Evolutionary conservation across 2,888 invertebrate genomes (phyloP).

Genomic region (Eulithis prunata): DNA sequence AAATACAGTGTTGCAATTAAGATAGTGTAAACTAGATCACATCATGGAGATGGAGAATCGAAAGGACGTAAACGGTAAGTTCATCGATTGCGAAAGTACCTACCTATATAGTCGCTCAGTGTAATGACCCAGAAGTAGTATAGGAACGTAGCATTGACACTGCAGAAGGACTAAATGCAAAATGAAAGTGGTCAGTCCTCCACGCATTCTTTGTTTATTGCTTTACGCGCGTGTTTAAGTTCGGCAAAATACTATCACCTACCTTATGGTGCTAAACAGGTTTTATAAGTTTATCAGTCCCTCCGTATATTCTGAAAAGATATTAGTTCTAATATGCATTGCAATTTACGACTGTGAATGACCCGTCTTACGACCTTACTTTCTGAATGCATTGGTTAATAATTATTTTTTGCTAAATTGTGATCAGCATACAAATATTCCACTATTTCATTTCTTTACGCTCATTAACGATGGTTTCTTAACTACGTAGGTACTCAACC

Average conservation of each 20-base stretch:
- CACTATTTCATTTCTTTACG: no score
- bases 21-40: slow-evolving; percentile 6
- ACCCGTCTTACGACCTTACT: no score
- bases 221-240: not conserved
- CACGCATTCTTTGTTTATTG: slow-evolving; percentile 5
- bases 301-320: no score
- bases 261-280: no score
- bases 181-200: slow-evolving; percentile 29
- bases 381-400: no score
- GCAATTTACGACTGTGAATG: no score
- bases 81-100: slow-evolving; percentile 18
- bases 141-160: slow-evolving; percentile 28
- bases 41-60: slow-evolving; percentile 27
- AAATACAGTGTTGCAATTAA: slow-evolving; percentile 17
- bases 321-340: no score
- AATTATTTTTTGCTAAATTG: no score
- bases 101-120: slow-evolving; percentile 1
- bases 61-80: slow-evolving; percentile 28
- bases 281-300: no score
- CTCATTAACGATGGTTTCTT: no score
- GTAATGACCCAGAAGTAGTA: slow-evolving; percentile 18
- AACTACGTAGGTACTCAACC: no score
- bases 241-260: not conserved
- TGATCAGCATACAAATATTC: no score
- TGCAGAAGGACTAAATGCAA: slow-evolving; percentile 27